These are phyloP conservation scores for Dolichomitus sp. DNA, from an alignment of 2,888 invertebrate genomes.

Conservation along the genomic window DNA sequence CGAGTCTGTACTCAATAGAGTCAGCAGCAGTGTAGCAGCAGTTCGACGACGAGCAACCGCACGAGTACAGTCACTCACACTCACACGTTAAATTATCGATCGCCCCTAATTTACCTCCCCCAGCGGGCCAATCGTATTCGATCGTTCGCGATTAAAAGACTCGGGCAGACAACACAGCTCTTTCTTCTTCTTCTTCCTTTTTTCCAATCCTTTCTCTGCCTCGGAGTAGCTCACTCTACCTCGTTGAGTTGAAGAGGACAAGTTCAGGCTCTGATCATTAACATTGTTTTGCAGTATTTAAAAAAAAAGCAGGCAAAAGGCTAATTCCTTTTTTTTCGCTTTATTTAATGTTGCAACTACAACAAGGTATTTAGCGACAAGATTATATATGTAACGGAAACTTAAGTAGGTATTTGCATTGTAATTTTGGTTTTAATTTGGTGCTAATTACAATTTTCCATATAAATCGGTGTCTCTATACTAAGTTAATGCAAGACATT, in stretches of 20 bases:
- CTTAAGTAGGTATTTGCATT: too few species aligned
- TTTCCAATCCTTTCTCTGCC: slow-evolving; percentile 1
- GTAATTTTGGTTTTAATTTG: too few species aligned
- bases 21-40: slow-evolving; percentile 13
- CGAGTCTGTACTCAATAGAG: slow-evolving; percentile 57
- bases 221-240: not conserved
- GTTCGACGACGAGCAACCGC: slow-evolving; percentile 14
- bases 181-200: slow-evolving; percentile 33
- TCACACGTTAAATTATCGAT: slow-evolving; percentile 60
- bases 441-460: too few species aligned
- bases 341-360: not conserved
- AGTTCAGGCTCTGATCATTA: slow-evolving; percentile 6
- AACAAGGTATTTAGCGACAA: too few species aligned
- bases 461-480: too few species aligned
- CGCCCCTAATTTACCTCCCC: slow-evolving; percentile 54
- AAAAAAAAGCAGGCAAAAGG: not conserved
- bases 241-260: not conserved
- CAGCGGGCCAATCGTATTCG: slow-evolving; percentile 62
- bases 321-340: not conserved
- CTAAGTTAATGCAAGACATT: too few species aligned
- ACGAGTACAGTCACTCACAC: slow-evolving; percentile 1
- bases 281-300: not conserved
- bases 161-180: slow-evolving; percentile 57
- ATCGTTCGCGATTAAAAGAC: slow-evolving; percentile 62
- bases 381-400: too few species aligned